Conservation (phyloP, 2,888 invertebrate genomes). For the Esperia sulphurella region DNA sequence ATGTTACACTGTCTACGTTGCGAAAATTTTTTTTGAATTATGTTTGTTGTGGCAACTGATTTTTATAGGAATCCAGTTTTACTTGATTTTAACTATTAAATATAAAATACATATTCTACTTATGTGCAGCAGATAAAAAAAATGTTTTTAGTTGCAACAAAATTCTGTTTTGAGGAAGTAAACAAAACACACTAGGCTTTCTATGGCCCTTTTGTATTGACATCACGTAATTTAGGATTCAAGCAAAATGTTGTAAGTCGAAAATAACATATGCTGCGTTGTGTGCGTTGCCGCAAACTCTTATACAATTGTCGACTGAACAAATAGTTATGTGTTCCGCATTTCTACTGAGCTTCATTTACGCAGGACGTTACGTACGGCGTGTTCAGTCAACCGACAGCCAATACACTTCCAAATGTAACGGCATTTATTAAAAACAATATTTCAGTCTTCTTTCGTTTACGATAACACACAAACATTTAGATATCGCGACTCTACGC, state of each 20-base stretch:
- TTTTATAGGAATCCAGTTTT: neutral
- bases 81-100: neutral
- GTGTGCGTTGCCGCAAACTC: slow-evolving; percentile 69
- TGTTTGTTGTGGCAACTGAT: neutral
- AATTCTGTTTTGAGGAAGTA: slow-evolving; percentile 7
- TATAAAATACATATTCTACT: neutral
- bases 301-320: slow-evolving; percentile 77
- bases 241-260: slow-evolving; percentile 71
- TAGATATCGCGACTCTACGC: too few species aligned
- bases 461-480: neutral
- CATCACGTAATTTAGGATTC: slow-evolving; percentile 70
- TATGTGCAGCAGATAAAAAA: neutral
- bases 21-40: neutral
- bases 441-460: slow-evolving; percentile 1
- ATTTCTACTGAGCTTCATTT: slow-evolving; percentile 75
- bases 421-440: slow-evolving; percentile 3
- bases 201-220: slow-evolving; percentile 59
- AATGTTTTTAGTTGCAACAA: neutral
- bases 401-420: slow-evolving; percentile 26
- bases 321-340: slow-evolving; percentile 77
- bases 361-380: slow-evolving; percentile 62
- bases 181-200: slow-evolving; percentile 30
- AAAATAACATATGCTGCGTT: slow-evolving; percentile 72
- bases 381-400: slow-evolving; percentile 39
- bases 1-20: neutral